Evolutionary conservation across 2,888 invertebrate genomes (phyloP).

Genomic region (Atherix ibis): DNA sequence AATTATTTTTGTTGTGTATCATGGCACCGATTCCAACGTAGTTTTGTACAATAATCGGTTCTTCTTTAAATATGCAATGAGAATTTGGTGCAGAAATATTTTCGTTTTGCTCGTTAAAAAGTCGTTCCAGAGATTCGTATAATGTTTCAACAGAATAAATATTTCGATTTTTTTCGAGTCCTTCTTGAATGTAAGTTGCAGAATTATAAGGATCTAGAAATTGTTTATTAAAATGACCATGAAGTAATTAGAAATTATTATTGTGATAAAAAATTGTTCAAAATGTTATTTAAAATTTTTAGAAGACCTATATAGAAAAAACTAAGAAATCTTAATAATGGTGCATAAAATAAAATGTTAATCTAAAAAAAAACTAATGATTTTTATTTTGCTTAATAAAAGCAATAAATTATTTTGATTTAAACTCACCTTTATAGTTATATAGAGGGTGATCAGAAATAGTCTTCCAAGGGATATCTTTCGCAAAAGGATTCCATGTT

Average conservation of each 20-base stretch:
- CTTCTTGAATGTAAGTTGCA: slow-evolving; percentile 11
- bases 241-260: too few species aligned
- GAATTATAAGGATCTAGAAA: slow-evolving; percentile 11
- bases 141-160: slow-evolving; percentile 20
- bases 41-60: slow-evolving; percentile 60
- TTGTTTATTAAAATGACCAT: too few species aligned
- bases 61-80: slow-evolving; percentile 32
- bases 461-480: slow-evolving; percentile 61
- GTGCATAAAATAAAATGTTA: too few species aligned
- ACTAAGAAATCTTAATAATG: too few species aligned
- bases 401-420: slow-evolving; percentile 3
- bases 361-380: too few species aligned
- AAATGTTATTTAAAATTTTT: too few species aligned
- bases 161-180: slow-evolving; percentile 11
- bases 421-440: slow-evolving; percentile 49
- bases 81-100: slow-evolving; percentile 11
- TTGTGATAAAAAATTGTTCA: too few species aligned
- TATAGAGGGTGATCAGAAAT: slow-evolving; percentile 66
- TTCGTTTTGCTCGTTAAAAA: slow-evolving; percentile 14
- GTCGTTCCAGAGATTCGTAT: slow-evolving; percentile 17
- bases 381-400: too few species aligned
- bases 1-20: slow-evolving; percentile 63
- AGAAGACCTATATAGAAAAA: too few species aligned
- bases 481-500: slow-evolving; percentile 76
- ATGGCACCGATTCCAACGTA: slow-evolving; percentile 65